phyloP scores from a whole-genome alignment of 2,113 vertebrate genomes.

The Atherinomorus stipes region DNA sequence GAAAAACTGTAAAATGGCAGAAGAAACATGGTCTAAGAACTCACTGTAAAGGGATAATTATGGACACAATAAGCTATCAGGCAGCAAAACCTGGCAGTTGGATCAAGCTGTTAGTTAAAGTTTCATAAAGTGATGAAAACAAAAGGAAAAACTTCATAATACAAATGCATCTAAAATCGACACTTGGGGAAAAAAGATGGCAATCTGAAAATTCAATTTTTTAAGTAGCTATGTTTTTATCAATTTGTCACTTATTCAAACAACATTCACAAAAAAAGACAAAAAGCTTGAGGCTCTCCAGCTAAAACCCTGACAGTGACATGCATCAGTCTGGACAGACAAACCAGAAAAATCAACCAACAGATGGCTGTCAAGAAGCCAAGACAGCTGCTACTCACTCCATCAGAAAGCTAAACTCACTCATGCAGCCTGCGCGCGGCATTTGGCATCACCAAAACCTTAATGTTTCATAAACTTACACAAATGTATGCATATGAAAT shows the following conservation, averaged over 20 bases:
- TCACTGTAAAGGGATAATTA: no score
- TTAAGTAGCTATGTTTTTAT: no score
- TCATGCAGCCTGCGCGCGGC: conserved; percentile 27
- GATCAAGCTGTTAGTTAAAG: no score
- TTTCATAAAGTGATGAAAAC: no score
- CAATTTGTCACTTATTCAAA: neutral
- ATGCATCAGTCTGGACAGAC: conserved; percentile 15
- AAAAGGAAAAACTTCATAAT: no score
- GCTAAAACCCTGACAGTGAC: conserved; percentile 8
- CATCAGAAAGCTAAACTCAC: conserved; percentile 29
- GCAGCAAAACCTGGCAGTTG: no score
- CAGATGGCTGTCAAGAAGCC: conserved; percentile 26
- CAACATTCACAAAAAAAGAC: neutral
- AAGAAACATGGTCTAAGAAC: no score
- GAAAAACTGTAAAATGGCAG: no score
- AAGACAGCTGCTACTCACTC: conserved; percentile 23
- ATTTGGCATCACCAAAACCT: conserved; percentile 41
- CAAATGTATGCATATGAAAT: conserved; percentile 70
- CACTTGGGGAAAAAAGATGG: no score
- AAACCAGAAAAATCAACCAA: conserved; percentile 13
- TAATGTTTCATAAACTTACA: conserved; percentile 43
- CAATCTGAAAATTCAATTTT: no score
- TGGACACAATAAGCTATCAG: no score
- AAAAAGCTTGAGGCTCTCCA: neutral
- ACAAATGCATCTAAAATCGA: no score